Conservation (phyloP, 2,113 vertebrate genomes). For the Oreocharis arfaki region DNA sequence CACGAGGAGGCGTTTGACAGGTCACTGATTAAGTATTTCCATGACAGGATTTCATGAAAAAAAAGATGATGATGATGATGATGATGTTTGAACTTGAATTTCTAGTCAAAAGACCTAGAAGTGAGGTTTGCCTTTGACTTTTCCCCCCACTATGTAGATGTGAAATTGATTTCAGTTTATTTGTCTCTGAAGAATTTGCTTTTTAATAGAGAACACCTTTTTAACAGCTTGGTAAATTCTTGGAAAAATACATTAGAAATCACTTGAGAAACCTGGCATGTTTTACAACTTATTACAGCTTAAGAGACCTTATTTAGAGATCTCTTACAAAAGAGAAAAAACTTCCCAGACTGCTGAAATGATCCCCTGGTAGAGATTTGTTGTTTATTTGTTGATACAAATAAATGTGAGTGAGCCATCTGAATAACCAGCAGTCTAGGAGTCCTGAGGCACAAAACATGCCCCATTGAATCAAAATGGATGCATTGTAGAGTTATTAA, state of each 20-base stretch:
- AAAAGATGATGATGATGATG: not conserved
- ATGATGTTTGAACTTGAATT: not conserved
- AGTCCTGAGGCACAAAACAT: not conserved
- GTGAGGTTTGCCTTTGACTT: not conserved
- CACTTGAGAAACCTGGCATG: not conserved
- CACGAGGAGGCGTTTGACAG: not conserved
- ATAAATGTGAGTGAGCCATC: not conserved
- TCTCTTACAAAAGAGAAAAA: not conserved
- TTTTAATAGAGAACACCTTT: not conserved
- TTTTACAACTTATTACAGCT: not conserved
- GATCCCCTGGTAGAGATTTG: not conserved
- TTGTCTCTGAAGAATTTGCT: not conserved
- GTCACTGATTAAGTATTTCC: conserved; percentile 19
- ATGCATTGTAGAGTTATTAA: not conserved
- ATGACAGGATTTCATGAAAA: not conserved
- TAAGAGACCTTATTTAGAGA: not conserved
- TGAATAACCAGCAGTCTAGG: not conserved
- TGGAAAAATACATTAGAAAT: not conserved
- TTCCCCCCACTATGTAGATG: not conserved
- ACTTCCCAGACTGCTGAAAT: not conserved
- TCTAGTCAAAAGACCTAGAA: not conserved
- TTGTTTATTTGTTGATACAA: not conserved
- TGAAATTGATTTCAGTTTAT: not conserved
- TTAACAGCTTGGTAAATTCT: not conserved
- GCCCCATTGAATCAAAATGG: not conserved